Conservation (phyloP, 2,888 invertebrate species). For the Pelosia muscerda region DNA sequence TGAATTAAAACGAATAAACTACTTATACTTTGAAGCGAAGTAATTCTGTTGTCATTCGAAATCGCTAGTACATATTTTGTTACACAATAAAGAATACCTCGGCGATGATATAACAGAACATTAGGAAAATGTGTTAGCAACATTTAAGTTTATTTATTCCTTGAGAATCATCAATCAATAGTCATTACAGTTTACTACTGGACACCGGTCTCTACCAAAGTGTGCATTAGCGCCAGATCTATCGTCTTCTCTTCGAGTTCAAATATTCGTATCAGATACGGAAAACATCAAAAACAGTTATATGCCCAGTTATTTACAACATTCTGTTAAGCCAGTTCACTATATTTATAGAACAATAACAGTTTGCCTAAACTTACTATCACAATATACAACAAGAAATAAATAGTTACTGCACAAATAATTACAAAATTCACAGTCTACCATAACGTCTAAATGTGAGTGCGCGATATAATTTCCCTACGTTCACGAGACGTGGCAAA, state of each 20-base stretch:
- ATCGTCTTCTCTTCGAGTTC: too few relatives aligned
- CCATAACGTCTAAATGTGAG: neutral
- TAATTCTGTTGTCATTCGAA: neutral
- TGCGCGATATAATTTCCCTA: constrained; percentile 21
- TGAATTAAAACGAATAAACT: constrained; percentile 10
- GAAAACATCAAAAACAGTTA: neutral
- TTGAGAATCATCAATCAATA: too few relatives aligned
- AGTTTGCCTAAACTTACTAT: neutral
- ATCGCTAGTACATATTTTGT: neutral
- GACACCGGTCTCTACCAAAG: too few relatives aligned
- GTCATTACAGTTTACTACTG: too few relatives aligned
- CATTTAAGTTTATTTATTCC: too few relatives aligned
- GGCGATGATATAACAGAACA: neutral
- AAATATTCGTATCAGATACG: too few relatives aligned
- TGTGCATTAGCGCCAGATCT: too few relatives aligned
- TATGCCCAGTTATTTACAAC: neutral
- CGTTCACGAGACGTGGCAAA: constrained; percentile 32
- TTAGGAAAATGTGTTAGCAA: neutral
- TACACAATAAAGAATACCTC: neutral
- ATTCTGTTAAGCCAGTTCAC: neutral
- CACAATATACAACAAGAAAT: neutral
- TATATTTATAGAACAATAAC: neutral
- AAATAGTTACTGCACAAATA: neutral
- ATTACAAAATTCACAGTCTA: neutral
- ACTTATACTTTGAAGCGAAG: neutral